Evolutionary conservation across 2,888 invertebrate species (phyloP).

Genomic region (Taphrorychus bicolor): DNA sequence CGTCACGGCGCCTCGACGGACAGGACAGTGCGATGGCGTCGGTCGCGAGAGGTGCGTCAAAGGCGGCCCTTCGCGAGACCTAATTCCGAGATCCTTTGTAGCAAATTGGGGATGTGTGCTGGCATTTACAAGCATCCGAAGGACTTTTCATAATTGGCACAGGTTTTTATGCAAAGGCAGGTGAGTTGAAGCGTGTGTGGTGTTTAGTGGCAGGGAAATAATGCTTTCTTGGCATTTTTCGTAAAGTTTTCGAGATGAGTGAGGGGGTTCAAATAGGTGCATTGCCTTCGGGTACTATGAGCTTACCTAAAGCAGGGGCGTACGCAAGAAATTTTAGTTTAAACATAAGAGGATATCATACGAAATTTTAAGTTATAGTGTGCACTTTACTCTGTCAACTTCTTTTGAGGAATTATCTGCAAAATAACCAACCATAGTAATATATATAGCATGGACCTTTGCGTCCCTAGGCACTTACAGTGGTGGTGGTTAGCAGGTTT

Average conservation of each 20-base stretch:
- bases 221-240: neutral
- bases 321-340: no score
- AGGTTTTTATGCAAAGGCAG: constrained; percentile 43
- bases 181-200: constrained; percentile 38
- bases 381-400: no score
- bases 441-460: no score
- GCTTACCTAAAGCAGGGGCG: neutral
- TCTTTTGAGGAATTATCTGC: no score
- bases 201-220: no score
- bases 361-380: no score
- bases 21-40: constrained; percentile 42
- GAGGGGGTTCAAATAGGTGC: neutral
- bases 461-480: no score
- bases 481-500: no score
- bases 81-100: constrained; percentile 11
- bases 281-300: neutral
- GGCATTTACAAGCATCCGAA: no score
- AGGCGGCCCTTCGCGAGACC: constrained; percentile 11
- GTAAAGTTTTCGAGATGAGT: neutral
- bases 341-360: no score
- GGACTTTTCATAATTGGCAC: neutral
- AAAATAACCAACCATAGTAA: no score
- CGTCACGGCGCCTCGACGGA: constrained; percentile 46
- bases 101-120: constrained; percentile 19
- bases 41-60: constrained; percentile 29